Conservation (phyloP, 2,113 vertebrate genomes). For the Penelope pileata region DNA sequence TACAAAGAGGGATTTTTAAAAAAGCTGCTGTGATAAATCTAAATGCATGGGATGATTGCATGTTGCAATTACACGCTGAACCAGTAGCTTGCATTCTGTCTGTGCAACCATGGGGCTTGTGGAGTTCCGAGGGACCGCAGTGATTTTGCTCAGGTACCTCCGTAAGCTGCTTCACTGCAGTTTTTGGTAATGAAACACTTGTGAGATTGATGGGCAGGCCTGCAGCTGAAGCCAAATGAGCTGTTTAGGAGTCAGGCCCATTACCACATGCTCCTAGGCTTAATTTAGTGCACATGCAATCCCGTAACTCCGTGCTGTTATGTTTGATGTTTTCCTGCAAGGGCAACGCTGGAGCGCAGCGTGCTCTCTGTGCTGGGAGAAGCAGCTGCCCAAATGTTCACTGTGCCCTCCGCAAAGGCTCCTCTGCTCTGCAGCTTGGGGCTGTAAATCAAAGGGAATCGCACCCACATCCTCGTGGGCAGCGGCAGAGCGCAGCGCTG, state of each 20-base stretch:
- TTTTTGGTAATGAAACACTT: background rate
- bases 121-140: background rate
- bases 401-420: accelerated
- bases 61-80: background rate
- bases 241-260: background rate
- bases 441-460: background rate
- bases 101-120: background rate
- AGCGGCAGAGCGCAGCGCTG: background rate
- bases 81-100: background rate
- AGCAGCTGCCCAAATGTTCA: background rate
- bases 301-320: accelerated
- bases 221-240: background rate
- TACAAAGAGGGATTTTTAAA: background rate
- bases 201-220: background rate
- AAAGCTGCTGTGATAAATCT: background rate
- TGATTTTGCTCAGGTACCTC: background rate
- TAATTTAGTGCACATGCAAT: background rate
- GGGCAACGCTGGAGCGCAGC: background rate
- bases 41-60: background rate
- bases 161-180: background rate
- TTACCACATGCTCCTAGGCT: background rate
- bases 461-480: accelerated
- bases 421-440: accelerated
- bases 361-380: background rate
- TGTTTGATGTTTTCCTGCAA: background rate